Conservation (phyloP, 2,113 vertebrate species). For the Tretioscincus oriximinensis region DNA sequence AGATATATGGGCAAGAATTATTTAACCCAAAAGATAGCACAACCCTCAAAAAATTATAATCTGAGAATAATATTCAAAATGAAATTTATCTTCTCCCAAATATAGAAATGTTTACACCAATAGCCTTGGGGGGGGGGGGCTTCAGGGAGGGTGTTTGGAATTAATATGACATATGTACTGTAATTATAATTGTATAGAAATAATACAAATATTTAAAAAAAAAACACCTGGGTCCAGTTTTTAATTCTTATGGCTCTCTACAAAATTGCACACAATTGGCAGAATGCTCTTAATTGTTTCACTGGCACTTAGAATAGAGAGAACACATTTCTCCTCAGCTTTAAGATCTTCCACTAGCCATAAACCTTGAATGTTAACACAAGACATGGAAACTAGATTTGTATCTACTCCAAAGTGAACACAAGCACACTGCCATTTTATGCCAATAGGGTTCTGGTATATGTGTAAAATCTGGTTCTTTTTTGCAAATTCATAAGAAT, state of each 20-base stretch:
- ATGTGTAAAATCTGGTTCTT: too few relatives aligned
- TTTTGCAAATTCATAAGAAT: not conserved
- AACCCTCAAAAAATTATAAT: too few relatives aligned
- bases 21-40: too few relatives aligned
- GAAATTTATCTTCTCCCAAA: too few relatives aligned
- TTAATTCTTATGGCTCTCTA: not conserved
- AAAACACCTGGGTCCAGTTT: slow-evolving; percentile 18
- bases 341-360: slow-evolving; percentile 25
- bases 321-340: not conserved
- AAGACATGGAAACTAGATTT: not conserved
- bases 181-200: too few relatives aligned
- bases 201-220: too few relatives aligned
- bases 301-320: slow-evolving; percentile 34
- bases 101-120: too few relatives aligned
- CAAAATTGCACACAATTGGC: slow-evolving; percentile 18
- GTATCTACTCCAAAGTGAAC: not conserved
- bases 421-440: not conserved
- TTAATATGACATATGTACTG: too few relatives aligned
- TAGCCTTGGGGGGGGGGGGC: too few relatives aligned
- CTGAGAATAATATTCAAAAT: too few relatives aligned
- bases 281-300: slow-evolving; percentile 22
- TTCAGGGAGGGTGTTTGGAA: too few relatives aligned
- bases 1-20: too few relatives aligned
- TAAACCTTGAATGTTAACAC: not conserved
- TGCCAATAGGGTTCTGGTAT: not conserved